Base-by-base conservation (phyloP, 1,140 invertebrate genomes). In the Drosophila mayri region DNA sequence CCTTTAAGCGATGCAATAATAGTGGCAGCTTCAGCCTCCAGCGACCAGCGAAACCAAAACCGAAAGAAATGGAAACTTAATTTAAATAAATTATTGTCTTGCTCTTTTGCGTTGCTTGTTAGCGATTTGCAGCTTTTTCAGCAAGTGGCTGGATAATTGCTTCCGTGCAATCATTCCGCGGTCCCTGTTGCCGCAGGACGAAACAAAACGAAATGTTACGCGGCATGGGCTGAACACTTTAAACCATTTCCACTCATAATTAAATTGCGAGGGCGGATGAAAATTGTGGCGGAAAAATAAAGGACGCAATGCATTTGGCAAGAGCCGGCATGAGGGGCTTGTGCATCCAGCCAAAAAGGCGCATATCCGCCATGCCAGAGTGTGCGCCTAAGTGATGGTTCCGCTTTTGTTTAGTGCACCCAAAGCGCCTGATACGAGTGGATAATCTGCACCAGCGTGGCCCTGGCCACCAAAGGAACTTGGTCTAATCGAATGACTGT, bases 31-130 rank as follows among this genome's bases (percentile, higher is more conserved):
- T 50, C 38, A 50, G n/a, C 30, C 16, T 20, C 6, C 14, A 22
- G 25, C 44, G 18, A 18, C 8, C 2, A 25, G n/a, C 35, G 30
- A 38, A 22, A 50, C 41, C 20, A 20, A 50, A 38, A 14, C 18
- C 20, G 18, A 28, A 40, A 43, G 44, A 75, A 67, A 68, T 55
- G 52, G 47, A 55, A 83, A 55, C 35, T 63, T 79, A 61, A 81
- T 80, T 77, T 73, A 78, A 81, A 81, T 58, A 72, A 81, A 81
- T 81, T 81, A 78, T 85, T 80, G 75, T 72, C 70, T 68, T 81
- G 77, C 85, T 85, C 79, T 88, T 66, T 78, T 64, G 73, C 73
- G 55, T 12, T 18, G 49, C 14, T 52, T 76, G 65, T 65, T 32
- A 60, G 67, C 76, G 32, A 47, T 62, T 77, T 78, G 40, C 62